Percentiles rank a stretch among this genome's conserved stretches.
Evolutionary conservation across 1,140 invertebrate species (phyloP).

Genomic region (Eriosoma lanigerum): DNA sequence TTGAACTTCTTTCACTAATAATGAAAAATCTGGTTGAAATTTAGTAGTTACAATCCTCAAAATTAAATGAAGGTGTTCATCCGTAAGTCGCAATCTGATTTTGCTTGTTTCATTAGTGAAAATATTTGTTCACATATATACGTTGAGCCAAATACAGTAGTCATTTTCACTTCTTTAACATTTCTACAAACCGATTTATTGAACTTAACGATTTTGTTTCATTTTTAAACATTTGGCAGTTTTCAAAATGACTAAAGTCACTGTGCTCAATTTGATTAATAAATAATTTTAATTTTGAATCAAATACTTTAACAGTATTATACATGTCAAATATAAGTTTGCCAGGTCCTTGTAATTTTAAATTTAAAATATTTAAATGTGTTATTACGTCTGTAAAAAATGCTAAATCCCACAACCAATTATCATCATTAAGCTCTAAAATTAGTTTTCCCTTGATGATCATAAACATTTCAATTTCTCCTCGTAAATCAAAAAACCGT

Average conservation of each 20-base stretch:
- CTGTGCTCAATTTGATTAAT: background rate
- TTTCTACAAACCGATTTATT: background rate
- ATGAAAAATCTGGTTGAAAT: too few relatives aligned
- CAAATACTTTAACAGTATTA: background rate
- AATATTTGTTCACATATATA: too few relatives aligned
- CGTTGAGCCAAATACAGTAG: too few relatives aligned
- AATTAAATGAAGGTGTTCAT: too few relatives aligned
- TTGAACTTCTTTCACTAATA: too few relatives aligned
- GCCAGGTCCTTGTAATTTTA: background rate
- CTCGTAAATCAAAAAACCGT: background rate
- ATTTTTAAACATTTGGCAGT: background rate
- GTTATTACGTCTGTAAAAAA: conserved; percentile 5
- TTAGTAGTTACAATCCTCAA: too few relatives aligned
- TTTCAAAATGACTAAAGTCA: too few relatives aligned
- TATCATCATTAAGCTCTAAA: background rate
- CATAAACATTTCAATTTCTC: conserved; percentile 11
- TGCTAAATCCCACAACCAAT: conserved; percentile 10
- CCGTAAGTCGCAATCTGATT: too few relatives aligned
- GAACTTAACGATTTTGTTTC: background rate
- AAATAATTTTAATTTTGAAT: conserved; percentile 6
- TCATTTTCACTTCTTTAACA: background rate
- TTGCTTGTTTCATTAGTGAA: too few relatives aligned
- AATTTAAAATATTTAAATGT: conserved; percentile 9
- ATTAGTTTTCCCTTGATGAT: background rate
- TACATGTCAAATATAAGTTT: conserved; percentile 9